Evolutionary conservation across 2,113 vertebrate genomes (phyloP).

Genomic region (Alectura lathami): DNA sequence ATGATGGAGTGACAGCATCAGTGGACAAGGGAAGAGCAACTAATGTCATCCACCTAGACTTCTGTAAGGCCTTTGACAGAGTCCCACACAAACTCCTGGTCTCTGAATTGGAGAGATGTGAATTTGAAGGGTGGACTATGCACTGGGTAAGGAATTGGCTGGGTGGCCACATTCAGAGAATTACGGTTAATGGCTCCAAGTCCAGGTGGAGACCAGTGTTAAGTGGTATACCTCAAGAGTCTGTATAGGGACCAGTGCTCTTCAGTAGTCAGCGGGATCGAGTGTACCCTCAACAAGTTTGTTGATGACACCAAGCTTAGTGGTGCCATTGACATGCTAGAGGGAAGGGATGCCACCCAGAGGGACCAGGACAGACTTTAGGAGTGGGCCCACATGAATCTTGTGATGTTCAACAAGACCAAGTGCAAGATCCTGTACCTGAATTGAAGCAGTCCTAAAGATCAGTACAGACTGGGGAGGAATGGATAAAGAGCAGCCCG

Average conservation of each 20-base stretch:
- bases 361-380: background rate
- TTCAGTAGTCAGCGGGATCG: background rate
- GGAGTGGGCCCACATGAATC: background rate
- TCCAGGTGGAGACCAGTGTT: background rate
- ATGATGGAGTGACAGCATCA: background rate
- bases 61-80: background rate
- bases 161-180: background rate
- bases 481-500: background rate
- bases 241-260: background rate
- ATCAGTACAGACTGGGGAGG: background rate
- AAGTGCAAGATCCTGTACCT: background rate
- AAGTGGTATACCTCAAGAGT: background rate
- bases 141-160: background rate
- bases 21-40: background rate
- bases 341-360: background rate
- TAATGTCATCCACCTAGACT: background rate
- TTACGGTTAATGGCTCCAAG: background rate
- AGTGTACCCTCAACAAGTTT: background rate
- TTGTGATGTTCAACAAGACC: background rate
- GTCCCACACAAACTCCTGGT: background rate
- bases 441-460: background rate
- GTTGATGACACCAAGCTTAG: background rate
- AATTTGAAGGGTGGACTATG: background rate
- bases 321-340: too few relatives aligned
- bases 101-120: background rate